Evolutionary conservation across 2,113 vertebrate species (phyloP), one percentile per base, ranked within the genome.

Genomic region (Cryptoleucopteryx plumbea): DNA sequence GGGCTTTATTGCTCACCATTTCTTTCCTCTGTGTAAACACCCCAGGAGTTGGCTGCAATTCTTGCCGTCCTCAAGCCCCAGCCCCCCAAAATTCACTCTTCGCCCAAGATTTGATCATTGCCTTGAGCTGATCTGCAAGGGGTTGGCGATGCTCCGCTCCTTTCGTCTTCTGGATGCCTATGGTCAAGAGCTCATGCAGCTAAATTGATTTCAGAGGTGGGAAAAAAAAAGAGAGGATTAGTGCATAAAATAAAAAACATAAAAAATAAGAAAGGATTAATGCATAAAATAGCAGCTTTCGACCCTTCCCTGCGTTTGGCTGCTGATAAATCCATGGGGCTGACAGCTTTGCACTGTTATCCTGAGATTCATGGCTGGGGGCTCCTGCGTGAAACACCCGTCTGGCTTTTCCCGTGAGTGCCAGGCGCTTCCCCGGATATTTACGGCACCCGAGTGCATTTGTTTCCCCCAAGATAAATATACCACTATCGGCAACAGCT

Each of bases 391-490:
- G 94, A 56, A 93, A 63, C 95, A 92, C 82, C 84, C 71, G 52
- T 93, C 97, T 73, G 65, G 93, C 87, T 97, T 93, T 74, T 98
- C 96, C 96, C 26, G 58, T 15, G 78, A 96, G 67, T 77, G 40
- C 88, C 95, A 96, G 70, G 66, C 62, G 3, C 94, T 96, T 93
- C 66, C 88, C 94, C 25, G 94, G 95, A 78, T 96, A 97, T 97
- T 98, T 97, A 97, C 53, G 22, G 97, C 72, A 21, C 93, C 89
- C 55, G 23, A 97, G 90, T 90, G 95, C 96, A 93, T 98, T 97
- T 97, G 84, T 97, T 97, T 96, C 80, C 93, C 95, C 97, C 56
- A 79, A 91, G 93, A 98, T 96, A 97, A 97, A 97, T 97, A 92
- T 26, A 38, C 78, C 63, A 61, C 93, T 93, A 16, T 89, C 48